Percentiles rank a stretch among this genome's conserved stretches.
These are phyloP conservation scores for Tenthredo notha DNA, from an alignment of 2,888 invertebrate genomes.

Conservation along the genomic window DNA sequence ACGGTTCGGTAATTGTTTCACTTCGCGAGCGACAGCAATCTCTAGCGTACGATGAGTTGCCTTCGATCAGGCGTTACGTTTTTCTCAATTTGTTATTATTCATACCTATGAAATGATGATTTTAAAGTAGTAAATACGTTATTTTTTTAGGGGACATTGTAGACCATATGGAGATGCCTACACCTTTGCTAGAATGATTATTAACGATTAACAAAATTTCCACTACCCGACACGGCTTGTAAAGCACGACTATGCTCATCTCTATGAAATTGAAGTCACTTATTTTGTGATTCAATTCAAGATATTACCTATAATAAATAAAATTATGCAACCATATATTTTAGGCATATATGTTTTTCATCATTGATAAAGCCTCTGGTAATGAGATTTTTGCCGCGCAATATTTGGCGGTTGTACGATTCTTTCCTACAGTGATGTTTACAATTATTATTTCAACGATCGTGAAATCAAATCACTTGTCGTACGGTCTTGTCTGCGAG, in stretches of 20 bases:
- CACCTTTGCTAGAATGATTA: neutral
- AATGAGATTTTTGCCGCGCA: neutral
- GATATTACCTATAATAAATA: neutral
- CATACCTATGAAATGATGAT: neutral
- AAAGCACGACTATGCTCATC: neutral
- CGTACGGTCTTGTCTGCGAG: slow-evolving; percentile 13
- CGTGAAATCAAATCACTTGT: slow-evolving; percentile 33
- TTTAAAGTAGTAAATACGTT: neutral
- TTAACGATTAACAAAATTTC: neutral
- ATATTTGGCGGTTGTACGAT: neutral
- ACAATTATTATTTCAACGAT: slow-evolving; percentile 1
- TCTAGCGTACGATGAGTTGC: neutral
- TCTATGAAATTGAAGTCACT: neutral
- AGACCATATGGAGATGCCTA: neutral
- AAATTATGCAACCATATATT: neutral
- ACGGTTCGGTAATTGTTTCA: neutral
- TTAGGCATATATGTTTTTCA: neutral
- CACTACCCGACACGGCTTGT: neutral
- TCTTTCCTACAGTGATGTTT: neutral
- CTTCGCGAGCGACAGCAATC: neutral
- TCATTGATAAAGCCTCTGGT: neutral
- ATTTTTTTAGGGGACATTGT: neutral
- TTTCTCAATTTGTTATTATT: neutral
- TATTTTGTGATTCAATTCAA: neutral
- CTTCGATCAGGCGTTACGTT: neutral